These are phyloP conservation scores for Channa argus DNA, from an alignment of 2,113 vertebrate genomes.

Conservation along the genomic window DNA sequence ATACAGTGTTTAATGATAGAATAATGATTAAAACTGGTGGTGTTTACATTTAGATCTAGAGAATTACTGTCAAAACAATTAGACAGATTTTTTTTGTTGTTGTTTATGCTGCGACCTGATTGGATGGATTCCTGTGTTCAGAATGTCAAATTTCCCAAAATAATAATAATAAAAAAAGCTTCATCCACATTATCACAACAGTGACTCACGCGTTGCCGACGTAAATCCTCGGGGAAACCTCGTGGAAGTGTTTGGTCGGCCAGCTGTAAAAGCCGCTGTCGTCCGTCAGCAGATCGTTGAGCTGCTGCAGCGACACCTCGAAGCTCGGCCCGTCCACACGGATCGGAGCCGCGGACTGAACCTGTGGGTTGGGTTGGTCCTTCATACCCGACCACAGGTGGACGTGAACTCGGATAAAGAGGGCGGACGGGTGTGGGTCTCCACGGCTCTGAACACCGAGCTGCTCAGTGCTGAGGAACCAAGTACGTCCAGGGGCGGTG, in stretches of 20 bases:
- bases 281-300: slow-evolving; percentile 92
- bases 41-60: too few species aligned
- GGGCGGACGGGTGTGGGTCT: slow-evolving; percentile 49
- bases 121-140: too few species aligned
- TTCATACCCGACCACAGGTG: slow-evolving; percentile 45
- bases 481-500: neutral
- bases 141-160: too few species aligned
- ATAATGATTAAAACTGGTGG: too few species aligned
- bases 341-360: neutral
- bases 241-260: slow-evolving; percentile 89
- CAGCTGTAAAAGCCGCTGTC: slow-evolving; percentile 90
- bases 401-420: too few species aligned
- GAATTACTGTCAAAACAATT: too few species aligned
- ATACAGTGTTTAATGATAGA: too few species aligned
- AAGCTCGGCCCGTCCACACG: slow-evolving; percentile 83
- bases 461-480: neutral
- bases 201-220: slow-evolving; percentile 92
- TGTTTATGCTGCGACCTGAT: too few species aligned
- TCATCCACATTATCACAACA: neutral
- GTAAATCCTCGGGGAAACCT: slow-evolving; percentile 90
- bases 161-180: too few species aligned
- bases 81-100: too few species aligned
- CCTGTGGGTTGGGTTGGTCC: slow-evolving; percentile 53
- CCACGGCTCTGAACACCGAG: neutral
- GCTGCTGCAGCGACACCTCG: slow-evolving; percentile 90